Evolutionary conservation across 2,888 invertebrate species (phyloP).

Genomic region (Drosophila putrida): DNA sequence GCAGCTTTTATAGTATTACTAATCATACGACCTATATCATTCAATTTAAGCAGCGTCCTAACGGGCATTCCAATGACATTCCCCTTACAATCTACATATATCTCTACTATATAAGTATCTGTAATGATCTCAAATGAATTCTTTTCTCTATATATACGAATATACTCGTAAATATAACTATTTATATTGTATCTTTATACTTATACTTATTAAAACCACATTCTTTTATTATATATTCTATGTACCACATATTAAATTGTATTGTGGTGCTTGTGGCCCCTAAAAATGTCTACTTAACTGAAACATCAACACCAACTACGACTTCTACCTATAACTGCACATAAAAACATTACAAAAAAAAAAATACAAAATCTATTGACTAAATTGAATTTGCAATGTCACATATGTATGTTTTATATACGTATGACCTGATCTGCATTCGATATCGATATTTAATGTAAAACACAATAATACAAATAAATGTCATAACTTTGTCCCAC

Average conservation of each 20-base stretch:
- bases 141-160: not conserved
- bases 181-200: conserved; percentile 18
- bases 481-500: conserved; percentile 82
- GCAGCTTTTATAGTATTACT: conserved; percentile 31
- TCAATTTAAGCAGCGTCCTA: conserved; percentile 41
- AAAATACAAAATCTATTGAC: conserved; percentile 4
- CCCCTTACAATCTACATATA: conserved; percentile 7
- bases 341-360: conserved; percentile 9
- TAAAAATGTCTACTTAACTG: conserved; percentile 6
- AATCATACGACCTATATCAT: conserved; percentile 10
- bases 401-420: conserved; percentile 37
- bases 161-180: conserved; percentile 8
- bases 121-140: conserved; percentile 10
- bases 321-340: conserved; percentile 11
- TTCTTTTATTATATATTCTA: conserved; percentile 13
- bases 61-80: not conserved
- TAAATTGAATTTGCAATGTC: conserved; percentile 4
- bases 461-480: conserved; percentile 73
- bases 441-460: conserved; percentile 45
- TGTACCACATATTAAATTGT: conserved; percentile 8
- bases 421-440: conserved; percentile 28
- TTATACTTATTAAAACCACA: conserved; percentile 4
- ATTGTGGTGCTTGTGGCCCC: conserved; percentile 28
- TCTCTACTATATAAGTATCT: conserved; percentile 25
- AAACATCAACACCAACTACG: conserved; percentile 22